These are phyloP conservation scores for Stomatorhinus ivindoensis DNA, from an alignment of 2,113 vertebrate species.

Conservation along the genomic window DNA sequence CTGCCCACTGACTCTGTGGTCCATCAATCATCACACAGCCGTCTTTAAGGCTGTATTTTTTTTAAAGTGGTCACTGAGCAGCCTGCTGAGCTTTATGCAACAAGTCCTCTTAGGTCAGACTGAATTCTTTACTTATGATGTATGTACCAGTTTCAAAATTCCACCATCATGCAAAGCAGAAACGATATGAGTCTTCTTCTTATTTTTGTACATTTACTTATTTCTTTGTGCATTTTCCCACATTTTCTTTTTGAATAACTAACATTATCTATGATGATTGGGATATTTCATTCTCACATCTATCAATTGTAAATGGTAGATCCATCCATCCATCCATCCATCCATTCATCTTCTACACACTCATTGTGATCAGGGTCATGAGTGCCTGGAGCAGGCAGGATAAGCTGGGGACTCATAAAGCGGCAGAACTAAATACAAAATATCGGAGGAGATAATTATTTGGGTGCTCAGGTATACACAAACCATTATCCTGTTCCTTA, in stretches of 20 bases:
- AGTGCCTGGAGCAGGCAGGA: not conserved
- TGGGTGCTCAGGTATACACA: not conserved
- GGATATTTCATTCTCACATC: not conserved
- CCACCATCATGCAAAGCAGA: not conserved
- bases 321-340: not conserved
- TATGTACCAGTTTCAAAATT: not conserved
- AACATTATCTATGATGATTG: not conserved
- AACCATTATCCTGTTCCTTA: not conserved
- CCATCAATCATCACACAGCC: not conserved
- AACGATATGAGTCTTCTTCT: not conserved
- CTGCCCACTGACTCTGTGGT: not conserved
- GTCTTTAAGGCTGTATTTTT: not conserved
- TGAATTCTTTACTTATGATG: not conserved
- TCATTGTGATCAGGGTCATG: not conserved
- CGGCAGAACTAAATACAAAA: not conserved
- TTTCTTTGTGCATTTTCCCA: not conserved
- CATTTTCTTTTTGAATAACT: not conserved
- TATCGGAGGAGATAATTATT: not conserved
- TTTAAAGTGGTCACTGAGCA: not conserved
- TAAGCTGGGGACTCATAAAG: not conserved
- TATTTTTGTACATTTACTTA: not conserved
- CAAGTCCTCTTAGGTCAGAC: not conserved
- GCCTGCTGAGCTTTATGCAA: not conserved
- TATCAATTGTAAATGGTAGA: not conserved
- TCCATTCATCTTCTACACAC: not conserved